These are phyloP conservation scores for Pantherophis guttatus DNA, from an alignment of 2,113 vertebrate genomes.

Conservation along the genomic window DNA sequence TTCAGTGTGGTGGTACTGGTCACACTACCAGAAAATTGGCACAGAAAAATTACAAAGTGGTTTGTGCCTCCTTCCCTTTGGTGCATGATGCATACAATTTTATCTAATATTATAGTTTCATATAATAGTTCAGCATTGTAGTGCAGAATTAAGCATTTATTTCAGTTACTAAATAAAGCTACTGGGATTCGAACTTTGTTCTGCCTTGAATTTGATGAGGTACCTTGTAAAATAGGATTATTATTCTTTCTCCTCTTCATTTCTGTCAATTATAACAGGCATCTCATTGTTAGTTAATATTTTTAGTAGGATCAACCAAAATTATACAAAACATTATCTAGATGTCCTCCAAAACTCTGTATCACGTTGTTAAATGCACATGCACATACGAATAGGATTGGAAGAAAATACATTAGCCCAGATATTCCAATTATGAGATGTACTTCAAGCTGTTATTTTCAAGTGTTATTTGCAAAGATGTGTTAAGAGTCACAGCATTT, in stretches of 20 bases:
- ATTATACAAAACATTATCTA: background rate
- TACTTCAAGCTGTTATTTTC: background rate
- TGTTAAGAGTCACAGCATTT: background rate
- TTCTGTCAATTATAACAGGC: background rate
- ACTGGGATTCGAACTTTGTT: background rate
- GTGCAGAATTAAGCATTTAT: background rate
- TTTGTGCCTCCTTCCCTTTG: background rate
- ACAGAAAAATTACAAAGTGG: background rate
- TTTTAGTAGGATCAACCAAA: background rate
- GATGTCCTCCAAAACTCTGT: background rate
- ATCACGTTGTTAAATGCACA: background rate
- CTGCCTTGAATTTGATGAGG: background rate
- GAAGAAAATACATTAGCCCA: background rate
- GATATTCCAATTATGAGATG: background rate
- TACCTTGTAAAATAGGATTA: background rate
- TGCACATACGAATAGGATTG: background rate
- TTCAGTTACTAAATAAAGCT: background rate
- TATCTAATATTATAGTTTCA: background rate
- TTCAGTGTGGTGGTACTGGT: background rate
- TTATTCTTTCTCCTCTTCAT: background rate
- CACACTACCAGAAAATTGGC: background rate
- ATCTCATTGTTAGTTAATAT: background rate
- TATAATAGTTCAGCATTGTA: background rate
- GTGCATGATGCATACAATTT: background rate
- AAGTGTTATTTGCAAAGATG: background rate